Conservation (phyloP, 2,797 vertebrate species). For the Hyperoplus lanceolatus region DNA sequence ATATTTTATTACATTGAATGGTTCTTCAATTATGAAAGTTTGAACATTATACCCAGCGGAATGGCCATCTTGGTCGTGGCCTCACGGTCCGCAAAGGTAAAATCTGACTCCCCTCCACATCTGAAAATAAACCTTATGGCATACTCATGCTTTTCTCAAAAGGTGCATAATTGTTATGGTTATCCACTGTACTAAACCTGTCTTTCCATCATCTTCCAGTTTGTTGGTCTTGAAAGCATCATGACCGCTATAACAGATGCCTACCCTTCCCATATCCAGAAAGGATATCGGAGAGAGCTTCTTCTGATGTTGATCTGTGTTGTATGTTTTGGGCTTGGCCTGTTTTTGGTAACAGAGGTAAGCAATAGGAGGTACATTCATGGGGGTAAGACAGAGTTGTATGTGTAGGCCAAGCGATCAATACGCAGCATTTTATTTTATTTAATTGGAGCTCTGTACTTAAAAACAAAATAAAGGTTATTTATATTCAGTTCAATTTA, state of each 20-base stretch:
- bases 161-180: too few species aligned
- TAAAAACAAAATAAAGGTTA: background rate
- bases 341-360: constrained; percentile 90
- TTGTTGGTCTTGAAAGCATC: constrained; percentile 91
- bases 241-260: constrained; percentile 90
- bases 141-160: too few species aligned
- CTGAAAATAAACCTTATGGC: too few species aligned
- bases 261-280: constrained; percentile 87
- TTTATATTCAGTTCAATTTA: background rate
- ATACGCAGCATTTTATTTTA: background rate
- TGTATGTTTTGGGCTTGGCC: constrained; percentile 84
- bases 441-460: background rate
- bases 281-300: constrained; percentile 86
- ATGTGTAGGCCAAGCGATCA: too few species aligned
- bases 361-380: constrained; percentile 41
- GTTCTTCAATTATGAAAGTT: too few species aligned
- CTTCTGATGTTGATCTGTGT: constrained; percentile 84
- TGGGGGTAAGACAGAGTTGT: background rate
- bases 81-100: too few species aligned
- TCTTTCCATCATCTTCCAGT: constrained; percentile 77
- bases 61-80: too few species aligned
- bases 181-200: background rate
- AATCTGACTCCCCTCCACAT: too few species aligned
- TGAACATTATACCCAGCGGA: too few species aligned
- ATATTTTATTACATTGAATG: too few species aligned